phyloP scores from a whole-genome alignment of 2,113 vertebrate species.

The Megatriorchis doriae region DNA sequence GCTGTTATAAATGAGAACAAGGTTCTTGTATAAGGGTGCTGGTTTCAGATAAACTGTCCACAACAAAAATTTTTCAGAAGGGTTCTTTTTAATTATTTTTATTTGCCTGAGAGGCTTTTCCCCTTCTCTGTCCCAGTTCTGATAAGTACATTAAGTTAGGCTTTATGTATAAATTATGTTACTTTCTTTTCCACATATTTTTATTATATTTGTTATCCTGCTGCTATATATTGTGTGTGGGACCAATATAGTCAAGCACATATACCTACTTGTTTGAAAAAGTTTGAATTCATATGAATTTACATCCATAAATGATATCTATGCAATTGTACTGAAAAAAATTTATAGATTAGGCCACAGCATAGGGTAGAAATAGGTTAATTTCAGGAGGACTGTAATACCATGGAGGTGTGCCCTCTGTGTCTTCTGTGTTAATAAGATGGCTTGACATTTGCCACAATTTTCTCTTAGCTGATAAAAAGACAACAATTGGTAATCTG shows the following conservation, averaged over 20 bases:
- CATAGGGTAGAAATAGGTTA: neutral
- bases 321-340: neutral
- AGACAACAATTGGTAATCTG: neutral
- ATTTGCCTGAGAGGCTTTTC: neutral
- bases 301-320: neutral
- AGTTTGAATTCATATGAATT: neutral
- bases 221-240: neutral
- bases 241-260: neutral
- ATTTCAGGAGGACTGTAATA: neutral
- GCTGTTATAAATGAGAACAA: neutral
- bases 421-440: neutral
- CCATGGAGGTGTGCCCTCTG: rapidly evolving
- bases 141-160: neutral
- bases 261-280: neutral
- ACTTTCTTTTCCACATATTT: neutral
- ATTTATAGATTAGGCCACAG: neutral
- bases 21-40: neutral
- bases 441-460: neutral
- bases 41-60: neutral
- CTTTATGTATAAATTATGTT: neutral
- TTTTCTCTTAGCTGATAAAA: neutral
- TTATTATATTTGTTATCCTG: neutral
- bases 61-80: neutral
- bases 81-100: neutral
- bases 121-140: neutral